Evolutionary conservation across 2,797 vertebrate species (phyloP).

Genomic region (Tokudaia tokunoshimensis): DNA sequence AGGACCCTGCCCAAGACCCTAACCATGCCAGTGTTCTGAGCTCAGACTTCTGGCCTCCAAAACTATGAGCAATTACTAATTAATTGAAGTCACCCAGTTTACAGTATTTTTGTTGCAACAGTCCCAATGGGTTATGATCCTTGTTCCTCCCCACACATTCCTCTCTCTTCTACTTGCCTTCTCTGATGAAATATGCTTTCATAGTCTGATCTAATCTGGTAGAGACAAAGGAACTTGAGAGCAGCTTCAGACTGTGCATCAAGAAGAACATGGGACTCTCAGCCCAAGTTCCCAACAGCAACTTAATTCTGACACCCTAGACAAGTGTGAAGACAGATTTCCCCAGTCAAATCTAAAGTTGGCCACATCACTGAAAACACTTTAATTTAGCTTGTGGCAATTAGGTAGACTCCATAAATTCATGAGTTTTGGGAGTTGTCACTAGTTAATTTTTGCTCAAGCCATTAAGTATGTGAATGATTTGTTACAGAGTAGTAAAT

Average conservation of each 20-base stretch:
- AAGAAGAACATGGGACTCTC: not conserved
- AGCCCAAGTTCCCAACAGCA: not conserved
- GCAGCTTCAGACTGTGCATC: not conserved
- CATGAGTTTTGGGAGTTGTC: not conserved
- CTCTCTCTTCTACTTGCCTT: not conserved
- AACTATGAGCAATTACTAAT: not conserved
- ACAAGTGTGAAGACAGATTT: not conserved
- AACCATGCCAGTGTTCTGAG: not conserved
- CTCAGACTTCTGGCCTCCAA: not conserved
- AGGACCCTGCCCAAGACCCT: not conserved
- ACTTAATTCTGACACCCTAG: not conserved
- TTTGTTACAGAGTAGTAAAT: constrained; percentile 25
- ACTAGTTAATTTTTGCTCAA: constrained; percentile 23
- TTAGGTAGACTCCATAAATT: not conserved
- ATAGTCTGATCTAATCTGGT: not conserved
- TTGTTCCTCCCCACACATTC: not conserved
- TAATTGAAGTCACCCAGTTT: not conserved
- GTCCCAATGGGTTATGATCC: not conserved
- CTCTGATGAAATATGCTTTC: not conserved
- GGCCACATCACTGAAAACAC: not conserved
- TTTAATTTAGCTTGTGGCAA: constrained; percentile 14
- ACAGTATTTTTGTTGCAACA: not conserved
- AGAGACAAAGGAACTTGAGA: not conserved
- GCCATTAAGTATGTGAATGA: not conserved
- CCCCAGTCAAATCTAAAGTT: not conserved